These are phyloP conservation scores for Microtus ochrogaster DNA, from an alignment of 2,113 vertebrate genomes.

Conservation along the genomic window DNA sequence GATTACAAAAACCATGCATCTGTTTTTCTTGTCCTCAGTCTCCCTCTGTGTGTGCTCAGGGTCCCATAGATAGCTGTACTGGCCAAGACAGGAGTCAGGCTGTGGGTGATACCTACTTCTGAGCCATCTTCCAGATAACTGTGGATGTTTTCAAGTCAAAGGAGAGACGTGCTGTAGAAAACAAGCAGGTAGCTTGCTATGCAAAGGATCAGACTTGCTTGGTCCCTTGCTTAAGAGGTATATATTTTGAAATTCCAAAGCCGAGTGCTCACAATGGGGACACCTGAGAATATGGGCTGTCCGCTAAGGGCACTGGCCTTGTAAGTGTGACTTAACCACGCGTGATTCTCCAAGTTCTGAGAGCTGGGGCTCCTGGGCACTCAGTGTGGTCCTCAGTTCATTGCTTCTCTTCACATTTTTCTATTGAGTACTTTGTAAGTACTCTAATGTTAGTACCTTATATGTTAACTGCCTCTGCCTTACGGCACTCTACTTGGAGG, in stretches of 20 bases:
- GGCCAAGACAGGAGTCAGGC: not conserved
- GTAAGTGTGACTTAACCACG: not conserved
- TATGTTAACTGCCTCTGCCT: not conserved
- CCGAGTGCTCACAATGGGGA: not conserved
- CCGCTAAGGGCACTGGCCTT: not conserved
- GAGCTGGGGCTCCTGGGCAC: not conserved
- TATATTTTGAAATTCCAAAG: constrained; percentile 8
- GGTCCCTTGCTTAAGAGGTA: not conserved
- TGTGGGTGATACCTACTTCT: not conserved
- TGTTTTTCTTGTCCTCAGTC: not conserved
- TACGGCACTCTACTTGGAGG: not conserved
- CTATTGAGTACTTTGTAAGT: not conserved
- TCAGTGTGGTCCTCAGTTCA: not conserved
- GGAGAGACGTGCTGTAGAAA: not conserved
- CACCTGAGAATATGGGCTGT: not conserved
- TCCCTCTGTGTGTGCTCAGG: not conserved
- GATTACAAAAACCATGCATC: not conserved
- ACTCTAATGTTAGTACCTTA: not conserved
- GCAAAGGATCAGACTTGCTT: not conserved
- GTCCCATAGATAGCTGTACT: not conserved
- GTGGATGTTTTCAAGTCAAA: not conserved
- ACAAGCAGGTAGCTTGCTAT: not conserved
- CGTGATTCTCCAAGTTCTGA: not conserved
- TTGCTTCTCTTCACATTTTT: not conserved
- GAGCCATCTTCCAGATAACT: not conserved